Conservation (phyloP, 37 sponge, comb jelly and placozoan species). For the Chondrilla cf. caribensis region DNA sequence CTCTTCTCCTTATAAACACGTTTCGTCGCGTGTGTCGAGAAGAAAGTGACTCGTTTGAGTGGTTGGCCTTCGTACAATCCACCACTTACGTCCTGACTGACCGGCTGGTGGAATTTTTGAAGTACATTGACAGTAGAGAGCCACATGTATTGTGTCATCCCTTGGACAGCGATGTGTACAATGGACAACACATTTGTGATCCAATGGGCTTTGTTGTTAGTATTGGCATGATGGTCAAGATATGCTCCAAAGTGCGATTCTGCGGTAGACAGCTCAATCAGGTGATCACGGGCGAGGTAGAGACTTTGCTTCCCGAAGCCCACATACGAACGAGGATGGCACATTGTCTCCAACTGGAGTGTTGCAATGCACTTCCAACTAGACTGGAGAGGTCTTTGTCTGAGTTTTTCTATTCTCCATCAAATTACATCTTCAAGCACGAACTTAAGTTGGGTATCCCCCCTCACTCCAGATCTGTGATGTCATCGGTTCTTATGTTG, state of each 20-base stretch:
- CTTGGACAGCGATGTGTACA: too few relatives aligned
- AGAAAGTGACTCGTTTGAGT: neutral
- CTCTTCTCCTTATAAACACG: neutral
- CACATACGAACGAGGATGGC: neutral
- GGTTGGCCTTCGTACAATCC: neutral
- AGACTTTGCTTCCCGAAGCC: neutral
- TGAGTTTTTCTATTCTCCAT: neutral
- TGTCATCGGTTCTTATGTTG: neutral
- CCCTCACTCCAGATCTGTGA: too few relatives aligned
- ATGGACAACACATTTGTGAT: neutral
- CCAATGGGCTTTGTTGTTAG: slow-evolving; percentile 1
- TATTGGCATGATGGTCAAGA: neutral
- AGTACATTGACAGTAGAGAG: neutral
- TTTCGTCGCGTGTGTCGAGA: neutral
- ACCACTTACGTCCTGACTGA: neutral
- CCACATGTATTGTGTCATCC: neutral
- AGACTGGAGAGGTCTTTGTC: neutral
- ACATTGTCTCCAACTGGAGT: neutral
- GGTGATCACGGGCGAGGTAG: neutral
- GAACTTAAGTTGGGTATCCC: neutral
- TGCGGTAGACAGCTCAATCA: neutral
- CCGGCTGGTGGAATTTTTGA: neutral
- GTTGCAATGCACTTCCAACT: neutral
- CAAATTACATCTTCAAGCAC: neutral
- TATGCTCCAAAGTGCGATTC: neutral